phyloP scores from a whole-genome alignment of 2,888 invertebrate species.

The Monopis laevigella region DNA sequence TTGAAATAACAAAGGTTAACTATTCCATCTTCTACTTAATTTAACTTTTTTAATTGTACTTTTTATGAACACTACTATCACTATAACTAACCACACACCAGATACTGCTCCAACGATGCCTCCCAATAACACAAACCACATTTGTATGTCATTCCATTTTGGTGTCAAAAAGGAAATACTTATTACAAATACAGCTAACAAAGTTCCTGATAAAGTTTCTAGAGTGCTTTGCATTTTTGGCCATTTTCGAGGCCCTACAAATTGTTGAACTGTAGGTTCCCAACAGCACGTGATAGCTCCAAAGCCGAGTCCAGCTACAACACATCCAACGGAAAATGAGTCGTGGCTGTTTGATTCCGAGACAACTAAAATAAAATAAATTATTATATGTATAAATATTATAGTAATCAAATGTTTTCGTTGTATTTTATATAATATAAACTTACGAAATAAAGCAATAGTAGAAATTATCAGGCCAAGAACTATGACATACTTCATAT shows the following conservation, averaged over 20 bases:
- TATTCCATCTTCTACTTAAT: slow-evolving; percentile 23
- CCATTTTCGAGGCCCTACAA: slow-evolving; percentile 58
- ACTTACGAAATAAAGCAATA: slow-evolving; percentile 46
- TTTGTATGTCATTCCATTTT: slow-evolving; percentile 33
- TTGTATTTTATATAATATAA: no score
- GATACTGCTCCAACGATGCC: slow-evolving; percentile 34
- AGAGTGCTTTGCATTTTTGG: slow-evolving; percentile 53
- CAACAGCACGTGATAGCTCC: slow-evolving; percentile 56
- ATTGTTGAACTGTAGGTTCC: slow-evolving; percentile 52
- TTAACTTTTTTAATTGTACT: slow-evolving; percentile 24
- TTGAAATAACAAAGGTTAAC: not conserved
- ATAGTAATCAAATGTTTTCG: no score
- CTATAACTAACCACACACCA: slow-evolving; percentile 40
- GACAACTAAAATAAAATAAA: slow-evolving; percentile 36
- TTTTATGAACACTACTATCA: slow-evolving; percentile 33
- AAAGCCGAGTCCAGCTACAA: slow-evolving; percentile 58
- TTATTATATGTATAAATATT: not conserved
- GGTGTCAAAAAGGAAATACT: slow-evolving; percentile 34
- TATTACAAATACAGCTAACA: slow-evolving; percentile 36
- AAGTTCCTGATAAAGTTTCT: slow-evolving; percentile 46
- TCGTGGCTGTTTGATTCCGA: slow-evolving; percentile 48
- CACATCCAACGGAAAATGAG: slow-evolving; percentile 54
- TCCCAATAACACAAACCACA: slow-evolving; percentile 40
- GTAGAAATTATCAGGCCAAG: slow-evolving; percentile 42
- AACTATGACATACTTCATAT: slow-evolving; percentile 48